Evolutionary conservation across 2,888 invertebrate genomes (phyloP), one percentile per base, ranked within the genome.

Genomic region (Trichopria drosophilae): DNA sequence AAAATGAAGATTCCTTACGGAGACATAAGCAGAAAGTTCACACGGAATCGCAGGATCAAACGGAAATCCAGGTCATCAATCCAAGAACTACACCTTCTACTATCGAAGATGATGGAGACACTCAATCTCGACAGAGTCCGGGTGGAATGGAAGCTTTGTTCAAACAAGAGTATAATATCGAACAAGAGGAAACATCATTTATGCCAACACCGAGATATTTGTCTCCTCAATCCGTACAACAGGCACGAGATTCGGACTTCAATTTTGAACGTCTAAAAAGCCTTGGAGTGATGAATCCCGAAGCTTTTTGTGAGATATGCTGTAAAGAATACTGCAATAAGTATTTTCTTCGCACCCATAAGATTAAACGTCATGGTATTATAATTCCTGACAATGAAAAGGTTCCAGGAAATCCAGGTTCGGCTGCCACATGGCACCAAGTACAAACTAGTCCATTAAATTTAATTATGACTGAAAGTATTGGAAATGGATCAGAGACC

Each of bases 241-340:
- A 84, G 53, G 84, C 84, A 1, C 78, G 84, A n/a, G 88, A 90
- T 41, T 77, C 85, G 2, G 87, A 85, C 47, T 84, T 89, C 66
- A 84, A 86, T 45, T 82, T 81, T 3, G 90, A 90, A 49, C 85
- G 86, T 42, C 77, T 90, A 24, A 82, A 87, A 19, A 84, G 87
- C 50, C 79, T 92, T 50, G 92, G 92, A 26, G 89, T 92, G 23
- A 82, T 86, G 64, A 88, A 89, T 74, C 87, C 88, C 1, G 92
- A 93, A 68, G 91, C 92, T n/a, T 93, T 91, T 74, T 94, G 94
- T 75, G 92, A 93, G 75, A 84, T 93, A 51, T 94, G 94, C 74
- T 89, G 90, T 76, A 92, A 93, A 72, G 93, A 93, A 73, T 93
- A 93, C 72, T 92, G 90, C 73, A 94, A 93, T 72, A 93, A 93